Evolutionary conservation across 2,797 vertebrate genomes (phyloP).

Genomic region (Pseudochaenichthys georgianus): DNA sequence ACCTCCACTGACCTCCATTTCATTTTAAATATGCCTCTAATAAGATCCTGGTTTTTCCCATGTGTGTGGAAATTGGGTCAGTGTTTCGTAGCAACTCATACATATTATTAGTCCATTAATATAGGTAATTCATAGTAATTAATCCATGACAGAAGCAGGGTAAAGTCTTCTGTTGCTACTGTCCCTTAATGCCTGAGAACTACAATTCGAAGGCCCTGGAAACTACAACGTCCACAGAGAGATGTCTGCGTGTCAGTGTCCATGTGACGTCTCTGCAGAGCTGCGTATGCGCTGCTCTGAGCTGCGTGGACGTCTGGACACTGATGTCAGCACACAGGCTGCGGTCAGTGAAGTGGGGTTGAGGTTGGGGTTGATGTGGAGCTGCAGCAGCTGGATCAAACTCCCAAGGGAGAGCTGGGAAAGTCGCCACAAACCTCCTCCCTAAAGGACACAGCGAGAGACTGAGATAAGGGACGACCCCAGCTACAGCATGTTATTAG

Average conservation of each 20-base stretch:
- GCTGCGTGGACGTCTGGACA: slow-evolving; percentile 42
- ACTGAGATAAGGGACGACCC: slow-evolving; percentile 35
- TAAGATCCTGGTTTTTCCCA: slow-evolving; percentile 17
- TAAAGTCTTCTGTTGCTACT: too few species aligned
- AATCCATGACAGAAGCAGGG: too few species aligned
- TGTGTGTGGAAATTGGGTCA: slow-evolving; percentile 29
- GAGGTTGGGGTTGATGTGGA: slow-evolving; percentile 59
- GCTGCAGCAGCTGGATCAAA: slow-evolving; percentile 69
- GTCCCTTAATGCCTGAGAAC: slow-evolving; percentile 39
- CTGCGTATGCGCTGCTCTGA: slow-evolving; percentile 35
- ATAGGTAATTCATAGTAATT: too few species aligned
- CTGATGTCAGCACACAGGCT: slow-evolving; percentile 71
- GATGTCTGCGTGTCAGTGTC: slow-evolving; percentile 38
- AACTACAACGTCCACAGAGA: slow-evolving; percentile 54
- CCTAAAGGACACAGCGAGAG: slow-evolving; percentile 45
- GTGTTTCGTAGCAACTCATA: slow-evolving; percentile 42
- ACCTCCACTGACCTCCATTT: neutral
- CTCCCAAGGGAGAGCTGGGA: slow-evolving; percentile 78
- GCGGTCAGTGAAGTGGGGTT: slow-evolving; percentile 35
- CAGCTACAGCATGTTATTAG: slow-evolving; percentile 60
- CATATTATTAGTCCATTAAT: slow-evolving; percentile 11
- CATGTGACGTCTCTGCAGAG: slow-evolving; percentile 57
- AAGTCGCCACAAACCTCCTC: slow-evolving; percentile 65
- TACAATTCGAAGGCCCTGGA: slow-evolving; percentile 61
- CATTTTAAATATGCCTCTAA: neutral